Base-by-base conservation (phyloP, 2,888 invertebrate genomes). In the Coleophora deauratella region DNA sequence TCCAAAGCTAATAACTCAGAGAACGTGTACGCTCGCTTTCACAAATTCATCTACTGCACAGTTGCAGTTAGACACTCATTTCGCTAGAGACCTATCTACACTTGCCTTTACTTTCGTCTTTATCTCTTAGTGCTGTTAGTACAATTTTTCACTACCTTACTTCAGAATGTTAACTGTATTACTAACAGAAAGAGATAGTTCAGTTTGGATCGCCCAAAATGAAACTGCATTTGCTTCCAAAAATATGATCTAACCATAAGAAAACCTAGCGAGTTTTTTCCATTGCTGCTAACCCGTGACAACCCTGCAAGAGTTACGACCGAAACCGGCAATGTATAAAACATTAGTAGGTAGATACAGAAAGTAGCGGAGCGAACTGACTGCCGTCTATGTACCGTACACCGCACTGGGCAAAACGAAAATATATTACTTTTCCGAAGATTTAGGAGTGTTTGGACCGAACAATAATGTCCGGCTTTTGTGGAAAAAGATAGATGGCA, bases 401-500 rank as follows among this genome's bases (percentile, higher is more conserved):
- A 78, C 85, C 81, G 73, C 82, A 79, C 72, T 77, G 82, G 75
- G 79, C 81, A 86, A 86, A 86, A 86, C 84, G 86, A 86, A 86
- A 82, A 86, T 86, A 86, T 86, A 86, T 86, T 85, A 82, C 86
- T 86, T 79, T 82, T 78, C 78, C 80, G 79, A 84, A 86, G 86
- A 86, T 86, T 86, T 86, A 86, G 73, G 84, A 82, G 84, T 84
- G 85, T 85, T 86, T 85, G 85, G 86, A 86, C 86, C 86, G 84
- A 84, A 86, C 86, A 86, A 86, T 86, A 86, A 86, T 86, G 86
- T 86, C 86, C 86, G 73, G 86, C 86, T 85, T 86, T 86, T 86
- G 86, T 86, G 81, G 82, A 84, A 81, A 84, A 81, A 86, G 86
- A 86, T 84, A 84, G 74, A 86, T 86, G 81, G 84, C 78, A 70